phyloP scores from a whole-genome alignment of 2,113 vertebrate species.

The Saimiri boliviensis region DNA sequence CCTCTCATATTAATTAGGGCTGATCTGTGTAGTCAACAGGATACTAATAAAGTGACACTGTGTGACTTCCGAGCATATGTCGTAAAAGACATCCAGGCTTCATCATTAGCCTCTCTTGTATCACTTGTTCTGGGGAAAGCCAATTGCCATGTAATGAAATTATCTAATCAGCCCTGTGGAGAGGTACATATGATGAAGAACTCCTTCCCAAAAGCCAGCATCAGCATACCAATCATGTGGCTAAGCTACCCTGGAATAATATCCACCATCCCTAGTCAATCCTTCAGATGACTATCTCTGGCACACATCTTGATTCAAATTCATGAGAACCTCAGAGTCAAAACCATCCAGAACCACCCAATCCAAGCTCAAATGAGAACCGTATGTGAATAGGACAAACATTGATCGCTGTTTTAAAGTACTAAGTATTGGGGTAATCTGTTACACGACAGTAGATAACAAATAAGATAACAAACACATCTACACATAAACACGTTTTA shows the following conservation, averaged over 20 bases:
- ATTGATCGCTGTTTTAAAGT: neutral
- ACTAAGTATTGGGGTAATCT: neutral
- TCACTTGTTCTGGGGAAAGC: neutral
- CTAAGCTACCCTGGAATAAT: neutral
- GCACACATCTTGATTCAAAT: neutral
- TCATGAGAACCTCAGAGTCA: neutral
- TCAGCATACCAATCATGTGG: neutral
- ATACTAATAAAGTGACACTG: neutral
- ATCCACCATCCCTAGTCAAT: neutral
- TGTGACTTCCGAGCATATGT: neutral
- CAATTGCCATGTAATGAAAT: neutral
- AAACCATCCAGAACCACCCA: neutral
- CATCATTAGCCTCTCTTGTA: neutral
- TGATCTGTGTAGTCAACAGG: neutral
- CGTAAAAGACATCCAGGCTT: neutral
- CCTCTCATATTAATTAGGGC: neutral
- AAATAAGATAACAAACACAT: neutral
- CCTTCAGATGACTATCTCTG: neutral
- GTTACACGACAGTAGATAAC: neutral
- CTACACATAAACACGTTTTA: neutral
- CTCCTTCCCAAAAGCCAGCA: neutral
- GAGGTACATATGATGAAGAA: neutral
- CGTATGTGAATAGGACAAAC: neutral
- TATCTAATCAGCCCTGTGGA: neutral
- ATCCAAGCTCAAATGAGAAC: neutral